Evolutionary conservation across 2,797 vertebrate genomes (phyloP), one percentile per base, ranked within the genome.

Genomic region (Epinephelus malabaricus): DNA sequence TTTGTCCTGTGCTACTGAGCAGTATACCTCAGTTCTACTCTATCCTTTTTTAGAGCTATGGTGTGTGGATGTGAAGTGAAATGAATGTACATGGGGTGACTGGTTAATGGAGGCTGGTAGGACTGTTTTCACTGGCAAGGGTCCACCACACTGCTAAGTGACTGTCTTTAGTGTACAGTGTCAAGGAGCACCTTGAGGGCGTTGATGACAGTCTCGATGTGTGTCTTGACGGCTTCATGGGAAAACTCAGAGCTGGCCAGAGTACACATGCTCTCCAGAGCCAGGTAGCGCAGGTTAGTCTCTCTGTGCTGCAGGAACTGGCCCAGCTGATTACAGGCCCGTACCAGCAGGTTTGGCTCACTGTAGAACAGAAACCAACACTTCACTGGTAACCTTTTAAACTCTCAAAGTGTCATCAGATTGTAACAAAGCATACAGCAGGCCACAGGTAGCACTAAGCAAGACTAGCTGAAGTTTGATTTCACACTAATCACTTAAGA

Each of bases 191-290:
- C 96, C 96, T 98, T 98, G 15, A 97, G 95, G 1, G 97, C 97
- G 0, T 97, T 97, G 93, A 97, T 98, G 90, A 97, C 97, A 0
- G 97, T 98, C 88, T 97, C 97, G 0, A 97, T 97, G 93, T 97
- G 97, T 0, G 97, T 97, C 90, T 98, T 98, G 73, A 98, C 97
- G 0, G 97, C 97, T 88, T 98, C 97, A 0, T 98, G 97, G 67
- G 97, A 98, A 86, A 98, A 98, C 94, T 98, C 97, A 0, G 97
- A 98, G 92, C 97, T 97, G 88, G 97, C 97, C 91, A 98, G 93
- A 0, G 96, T 97, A 64, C 97, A 98, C 97, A 98, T 98, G 91
- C 97, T 97, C 92, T 98, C 97, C 90, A 98, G 88, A 0, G 97
- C 97, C 86, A 98, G 92, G 93, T 98, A 98, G 53, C 97, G 97